A percentile compares a stretch with the other conserved stretches of the same genome.
phyloP scores from a whole-genome alignment of 2,113 vertebrate genomes.

The Sitta europaea region DNA sequence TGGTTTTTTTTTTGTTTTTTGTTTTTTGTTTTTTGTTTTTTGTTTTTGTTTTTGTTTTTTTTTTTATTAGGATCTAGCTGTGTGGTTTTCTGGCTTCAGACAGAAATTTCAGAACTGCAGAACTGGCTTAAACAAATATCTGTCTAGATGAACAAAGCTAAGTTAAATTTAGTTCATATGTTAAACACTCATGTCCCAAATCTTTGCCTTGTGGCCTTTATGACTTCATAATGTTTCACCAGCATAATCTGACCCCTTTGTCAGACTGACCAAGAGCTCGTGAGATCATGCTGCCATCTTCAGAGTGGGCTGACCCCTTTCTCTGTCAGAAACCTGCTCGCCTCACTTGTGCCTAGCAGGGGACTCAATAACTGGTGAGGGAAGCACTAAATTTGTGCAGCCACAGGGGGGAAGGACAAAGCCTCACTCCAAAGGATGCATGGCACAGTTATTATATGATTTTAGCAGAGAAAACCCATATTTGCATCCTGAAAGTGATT shows the following conservation, averaged over 20 bases:
- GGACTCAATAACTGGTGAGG: neutral
- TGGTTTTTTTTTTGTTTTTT: too few relatives aligned
- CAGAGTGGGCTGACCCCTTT: neutral
- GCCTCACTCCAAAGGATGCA: neutral
- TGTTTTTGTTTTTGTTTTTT: neutral
- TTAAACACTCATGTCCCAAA: neutral
- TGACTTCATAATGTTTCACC: neutral
- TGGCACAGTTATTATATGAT: neutral
- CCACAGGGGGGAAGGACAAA: neutral
- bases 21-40: too few relatives aligned
- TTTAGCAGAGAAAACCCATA: neutral
- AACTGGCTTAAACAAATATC: neutral
- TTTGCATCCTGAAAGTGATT: neutral
- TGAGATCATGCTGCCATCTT: neutral
- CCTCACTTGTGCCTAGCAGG: neutral
- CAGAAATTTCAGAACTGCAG: neutral
- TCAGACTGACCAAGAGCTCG: neutral
- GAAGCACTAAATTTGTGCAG: neutral
- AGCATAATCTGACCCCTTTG: neutral
- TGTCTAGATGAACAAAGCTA: neutral
- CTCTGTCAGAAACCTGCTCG: neutral
- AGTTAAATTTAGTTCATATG: neutral
- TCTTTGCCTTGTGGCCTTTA: neutral
- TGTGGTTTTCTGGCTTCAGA: slow-evolving; percentile 24
- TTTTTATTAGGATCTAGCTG: neutral